Conservation (phyloP, 2,113 vertebrate genomes). For the Gobiocypris rarus region DNA sequence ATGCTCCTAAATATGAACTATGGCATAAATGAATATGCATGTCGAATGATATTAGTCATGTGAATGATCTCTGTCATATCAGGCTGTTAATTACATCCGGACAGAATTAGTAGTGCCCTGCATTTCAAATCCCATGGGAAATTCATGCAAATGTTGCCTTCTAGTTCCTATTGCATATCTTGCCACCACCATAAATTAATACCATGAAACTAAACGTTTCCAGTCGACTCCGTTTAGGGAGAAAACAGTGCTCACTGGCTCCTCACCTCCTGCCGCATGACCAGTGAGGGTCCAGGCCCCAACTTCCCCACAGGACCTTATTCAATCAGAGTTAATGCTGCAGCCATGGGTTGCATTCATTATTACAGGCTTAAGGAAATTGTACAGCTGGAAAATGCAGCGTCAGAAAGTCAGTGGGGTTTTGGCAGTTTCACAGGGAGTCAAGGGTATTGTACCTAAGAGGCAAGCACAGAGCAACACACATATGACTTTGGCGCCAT, state of each 20-base stretch:
- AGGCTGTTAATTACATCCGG: conserved; percentile 41
- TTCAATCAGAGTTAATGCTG: conserved; percentile 61
- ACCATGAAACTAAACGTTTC: conserved; percentile 45
- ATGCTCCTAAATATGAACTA: neutral
- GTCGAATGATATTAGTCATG: neutral
- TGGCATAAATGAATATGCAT: conserved; percentile 4
- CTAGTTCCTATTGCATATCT: conserved; percentile 29
- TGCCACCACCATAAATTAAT: conserved; percentile 58
- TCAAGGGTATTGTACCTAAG: neutral
- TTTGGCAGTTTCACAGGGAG: neutral
- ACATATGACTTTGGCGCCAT: conserved; percentile 26
- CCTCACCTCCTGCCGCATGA: neutral
- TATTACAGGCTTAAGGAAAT: conserved; percentile 68
- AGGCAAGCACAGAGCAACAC: conserved; percentile 54
- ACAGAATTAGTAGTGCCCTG: conserved; percentile 44
- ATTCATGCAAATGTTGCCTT: conserved; percentile 62
- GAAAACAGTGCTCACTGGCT: conserved; percentile 30
- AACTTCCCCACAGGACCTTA: conserved; percentile 36
- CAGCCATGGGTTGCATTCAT: conserved; percentile 60
- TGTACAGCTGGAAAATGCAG: conserved; percentile 52
- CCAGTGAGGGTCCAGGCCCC: neutral
- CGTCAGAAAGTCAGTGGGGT: neutral
- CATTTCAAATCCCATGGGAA: conserved; percentile 47
- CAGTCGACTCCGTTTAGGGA: conserved; percentile 47
- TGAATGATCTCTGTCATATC: neutral